Percentiles rank a stretch among this genome's conserved stretches.
Conservation (phyloP, 2,888 invertebrate genomes). For the Tortrix viridana region DNA sequence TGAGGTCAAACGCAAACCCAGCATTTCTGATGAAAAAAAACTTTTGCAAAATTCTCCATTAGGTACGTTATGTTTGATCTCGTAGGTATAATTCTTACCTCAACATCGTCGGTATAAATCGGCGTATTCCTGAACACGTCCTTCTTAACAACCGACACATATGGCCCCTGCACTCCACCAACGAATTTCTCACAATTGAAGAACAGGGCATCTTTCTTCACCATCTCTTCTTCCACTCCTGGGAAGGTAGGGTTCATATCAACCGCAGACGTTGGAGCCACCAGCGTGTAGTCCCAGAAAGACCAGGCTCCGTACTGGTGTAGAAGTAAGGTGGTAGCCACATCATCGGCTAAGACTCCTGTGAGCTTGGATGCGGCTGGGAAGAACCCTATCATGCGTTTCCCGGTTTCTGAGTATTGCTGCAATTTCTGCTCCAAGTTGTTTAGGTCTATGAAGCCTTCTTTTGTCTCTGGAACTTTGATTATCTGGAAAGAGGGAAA, state of each 20-base stretch:
- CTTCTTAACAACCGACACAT: slow-evolving; percentile 82
- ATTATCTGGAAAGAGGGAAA: slow-evolving; percentile 85
- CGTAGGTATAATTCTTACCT: slow-evolving; percentile 62
- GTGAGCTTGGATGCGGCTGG: slow-evolving; percentile 95
- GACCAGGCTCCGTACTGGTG: slow-evolving; percentile 93
- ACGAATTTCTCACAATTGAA: slow-evolving; percentile 96
- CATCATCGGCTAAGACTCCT: slow-evolving; percentile 93
- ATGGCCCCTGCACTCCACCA: slow-evolving; percentile 95
- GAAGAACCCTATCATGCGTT: slow-evolving; percentile 92
- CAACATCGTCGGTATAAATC: slow-evolving; percentile 70
- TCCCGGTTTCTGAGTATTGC: slow-evolving; percentile 85
- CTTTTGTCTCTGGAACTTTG: slow-evolving; percentile 90
- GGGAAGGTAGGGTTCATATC: slow-evolving; percentile 92
- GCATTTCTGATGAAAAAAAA: too few relatives aligned
- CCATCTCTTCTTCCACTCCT: slow-evolving; percentile 88
- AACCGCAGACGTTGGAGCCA: slow-evolving; percentile 90
- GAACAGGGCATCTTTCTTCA: slow-evolving; percentile 94
- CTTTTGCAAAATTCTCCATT: too few relatives aligned
- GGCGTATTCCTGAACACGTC: slow-evolving; percentile 75
- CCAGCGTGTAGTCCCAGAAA: slow-evolving; percentile 96
- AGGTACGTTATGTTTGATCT: too few relatives aligned
- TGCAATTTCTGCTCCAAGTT: slow-evolving; percentile 89
- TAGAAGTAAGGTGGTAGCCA: slow-evolving; percentile 90
- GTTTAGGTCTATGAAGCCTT: slow-evolving; percentile 91
- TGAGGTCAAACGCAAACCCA: too few relatives aligned